Evolutionary conservation across 1,140 invertebrate genomes (phyloP), one percentile per base, ranked within the genome.

Genomic region (Trachelipus rathkii): DNA sequence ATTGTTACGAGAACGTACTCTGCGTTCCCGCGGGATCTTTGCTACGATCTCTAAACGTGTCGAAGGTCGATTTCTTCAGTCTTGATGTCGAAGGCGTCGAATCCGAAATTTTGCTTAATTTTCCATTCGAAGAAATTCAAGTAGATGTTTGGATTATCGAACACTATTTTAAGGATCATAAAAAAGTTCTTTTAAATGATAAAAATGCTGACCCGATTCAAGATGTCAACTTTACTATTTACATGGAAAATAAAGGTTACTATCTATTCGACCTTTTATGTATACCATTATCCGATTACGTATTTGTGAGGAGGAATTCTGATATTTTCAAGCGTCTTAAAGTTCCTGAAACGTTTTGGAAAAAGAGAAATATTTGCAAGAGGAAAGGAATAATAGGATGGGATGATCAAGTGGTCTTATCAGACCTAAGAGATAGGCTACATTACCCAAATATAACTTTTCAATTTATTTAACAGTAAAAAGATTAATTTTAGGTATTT

Each of bases 71-170:
- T 68, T 77, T 81, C 73, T 81, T 81, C 75, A 81, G 79, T 60
- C 50, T 81, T 21, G 79, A 81, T 68, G 77, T 81, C 4, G 79
- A 81, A 66, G 77, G 75, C 43, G 74, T 74, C 10, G 79, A 81
- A 60, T 68, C 74, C 68, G 67, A 71, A 0, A 72, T 81, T 66
- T 69, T 81, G 10, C 44, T 46, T 13, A 10, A 21, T 53, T 81
- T 81, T 53, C 79, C 79, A 11, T 81, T 78, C 71, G 71, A 78
- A 23, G 46, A 50, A 21, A 44, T 81, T n/a, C 44, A 71, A 21
- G 75, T 81, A 19, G 79, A 81, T 66, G 79, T 81, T 10, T 81
- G 79, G 79, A 77, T 60, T 21, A 77, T 81, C 15, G 79, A 81
- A 46, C 79, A 81, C 69, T 43, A 44, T 15, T 33, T 73, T 0